These are phyloP conservation scores for Apolygus lucorum DNA, from an alignment of 1,140 invertebrate genomes.

Conservation along the genomic window DNA sequence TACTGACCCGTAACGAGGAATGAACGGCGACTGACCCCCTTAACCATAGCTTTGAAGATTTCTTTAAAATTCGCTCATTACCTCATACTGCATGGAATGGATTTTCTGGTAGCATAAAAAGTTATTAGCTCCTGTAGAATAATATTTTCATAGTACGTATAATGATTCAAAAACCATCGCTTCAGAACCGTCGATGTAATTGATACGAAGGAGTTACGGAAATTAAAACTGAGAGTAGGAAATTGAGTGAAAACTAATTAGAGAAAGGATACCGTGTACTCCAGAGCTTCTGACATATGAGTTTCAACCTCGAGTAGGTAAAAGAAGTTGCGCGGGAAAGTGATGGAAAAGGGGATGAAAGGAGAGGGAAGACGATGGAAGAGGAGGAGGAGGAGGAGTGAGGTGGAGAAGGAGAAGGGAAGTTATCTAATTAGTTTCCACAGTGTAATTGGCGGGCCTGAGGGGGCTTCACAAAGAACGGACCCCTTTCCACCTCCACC, in stretches of 20 bases:
- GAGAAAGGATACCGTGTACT: neutral
- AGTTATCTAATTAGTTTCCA: conserved; percentile 17
- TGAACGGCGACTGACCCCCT: too few species aligned
- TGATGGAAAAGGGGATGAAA: neutral
- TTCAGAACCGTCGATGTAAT: too few species aligned
- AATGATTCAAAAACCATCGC: too few species aligned
- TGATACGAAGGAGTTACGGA: too few species aligned
- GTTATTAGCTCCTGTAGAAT: too few species aligned
- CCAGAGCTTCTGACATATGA: neutral
- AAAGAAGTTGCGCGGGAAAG: neutral
- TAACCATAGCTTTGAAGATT: too few species aligned
- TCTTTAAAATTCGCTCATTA: too few species aligned
- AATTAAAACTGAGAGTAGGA: too few species aligned
- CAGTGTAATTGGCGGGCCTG: conserved; percentile 14
- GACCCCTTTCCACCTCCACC: conserved; percentile 5
- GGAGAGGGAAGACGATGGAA: neutral
- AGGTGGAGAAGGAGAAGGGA: conserved; percentile 7
- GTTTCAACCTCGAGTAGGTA: neutral
- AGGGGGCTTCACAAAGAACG: conserved; percentile 16
- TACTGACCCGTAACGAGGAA: too few species aligned
- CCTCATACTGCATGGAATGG: too few species aligned
- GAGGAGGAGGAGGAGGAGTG: neutral
- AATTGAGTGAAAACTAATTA: neutral
- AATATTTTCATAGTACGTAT: too few species aligned
- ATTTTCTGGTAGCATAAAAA: too few species aligned